Evolutionary conservation across 2,113 vertebrate species (phyloP), one percentile per base, ranked within the genome.

Genomic region (Aythya baeri): DNA sequence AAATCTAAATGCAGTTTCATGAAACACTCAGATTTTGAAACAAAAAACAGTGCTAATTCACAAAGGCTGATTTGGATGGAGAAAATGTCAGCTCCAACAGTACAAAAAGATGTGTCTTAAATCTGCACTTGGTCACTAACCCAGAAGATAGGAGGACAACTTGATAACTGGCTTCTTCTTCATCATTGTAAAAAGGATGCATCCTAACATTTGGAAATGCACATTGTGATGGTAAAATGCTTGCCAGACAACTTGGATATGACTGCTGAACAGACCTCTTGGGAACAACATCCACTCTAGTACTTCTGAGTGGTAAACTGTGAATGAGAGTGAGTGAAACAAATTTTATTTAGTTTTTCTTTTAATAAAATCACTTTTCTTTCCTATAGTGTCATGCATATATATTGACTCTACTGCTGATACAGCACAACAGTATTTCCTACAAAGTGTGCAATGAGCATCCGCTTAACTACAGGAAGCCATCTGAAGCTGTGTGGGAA

Each of bases 361-460:
- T 71, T 70, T 62, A 38, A 74, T 78, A 43, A 71, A 66, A 25
- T 16, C 4, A 6, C 21, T 85, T 82, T 90, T 44, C 9, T 7
- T 7, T 75, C 46, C 14, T 34, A 7, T 18, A 61, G 16, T 36
- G 1, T 62, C 41, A 66, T 54, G 7, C 14, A 10, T 21, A 1
- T 38, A 2, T 57, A 44, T 71, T 67, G 34, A 22, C 17, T 71
- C 12, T 26, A 15, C 10, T 55, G 21, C 41, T 32, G 50, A 49
- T 79, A 67, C 3, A 17, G 13, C n/a, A 29, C 9, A 66, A 32
- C 11, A 22, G 9, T 62, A 34, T 71, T 95, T 63, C 5, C 23
- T 57, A 27, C 49, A 65, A 41, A 8, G 1, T 41, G 5, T 34
- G 7, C 6, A 22, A 43, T 0, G 1, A 54, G 9, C n/a, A n/a